Base-by-base conservation (phyloP, 2,888 invertebrate genomes). In the Lasioglossum villosulum region DNA sequence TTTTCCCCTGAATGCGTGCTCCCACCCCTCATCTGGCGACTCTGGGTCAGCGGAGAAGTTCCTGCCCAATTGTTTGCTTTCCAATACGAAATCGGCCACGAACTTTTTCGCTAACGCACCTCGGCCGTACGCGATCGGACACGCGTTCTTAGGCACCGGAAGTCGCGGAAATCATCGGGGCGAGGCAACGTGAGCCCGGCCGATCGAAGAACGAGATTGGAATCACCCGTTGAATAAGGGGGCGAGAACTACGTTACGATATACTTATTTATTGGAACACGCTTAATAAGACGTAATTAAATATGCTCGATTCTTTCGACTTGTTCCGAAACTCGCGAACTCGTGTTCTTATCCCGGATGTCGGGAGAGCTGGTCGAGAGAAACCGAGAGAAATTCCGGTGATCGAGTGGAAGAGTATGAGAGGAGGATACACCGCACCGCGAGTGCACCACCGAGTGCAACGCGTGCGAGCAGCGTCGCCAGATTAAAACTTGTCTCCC, bases 141-240 rank as follows among this genome's bases (percentile, higher is more conserved):
- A 23, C 52, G 23, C 52, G 52, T 52, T 52, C 23, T 23, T 8
- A 8, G 23, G 23, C 52, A 52, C 23, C 52, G 52, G 52, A 52
- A 52, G 52, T 52, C 52, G 52, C 52, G 52, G 59, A 27, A 59
- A 59, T 27, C 27, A 72, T n/a, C 75, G 63, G 8, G 63, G 5
- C 73, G 84, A 89, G 88, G 86, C 90, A 79, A 80, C 90, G 89
- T 63, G 75, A 78, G 66, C 76, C 83, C 88, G 87, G 84, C 84
- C 90, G 81, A 92, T 91, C 89, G 83, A 88, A 90, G 90, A 87
- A 85, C 85, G 87, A 88, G 85, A 89, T 87, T 78, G 82, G 83
- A 34, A 81, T 88, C 87, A 68, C 89, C 85, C 88, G 78, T 52
- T 82, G 80, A 87, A 85, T 83, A 80, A 84, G 66, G 78, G 75